Evolutionary conservation across 2,113 vertebrate genomes (phyloP).

Genomic region (Periophthalmodon schlosseri): DNA sequence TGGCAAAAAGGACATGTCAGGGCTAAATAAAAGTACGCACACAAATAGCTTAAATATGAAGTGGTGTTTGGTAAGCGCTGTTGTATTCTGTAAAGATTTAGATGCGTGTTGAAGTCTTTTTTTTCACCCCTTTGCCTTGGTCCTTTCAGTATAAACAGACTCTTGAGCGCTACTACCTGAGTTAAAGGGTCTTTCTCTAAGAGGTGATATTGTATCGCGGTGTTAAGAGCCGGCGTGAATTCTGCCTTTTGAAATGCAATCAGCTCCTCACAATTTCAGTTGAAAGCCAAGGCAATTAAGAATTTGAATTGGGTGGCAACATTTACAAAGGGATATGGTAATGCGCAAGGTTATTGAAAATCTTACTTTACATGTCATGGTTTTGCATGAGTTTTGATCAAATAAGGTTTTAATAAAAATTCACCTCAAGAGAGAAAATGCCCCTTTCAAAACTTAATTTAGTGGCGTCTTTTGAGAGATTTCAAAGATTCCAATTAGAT

Average conservation of each 20-base stretch:
- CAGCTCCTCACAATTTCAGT: constrained; percentile 63
- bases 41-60: constrained; percentile 70
- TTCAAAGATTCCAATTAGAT: constrained; percentile 15
- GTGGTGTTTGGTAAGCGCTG: constrained; percentile 61
- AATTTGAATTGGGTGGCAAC: constrained; percentile 64
- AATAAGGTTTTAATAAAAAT: constrained; percentile 57
- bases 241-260: constrained; percentile 77
- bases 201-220: constrained; percentile 62
- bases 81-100: constrained; percentile 61
- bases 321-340: constrained; percentile 66
- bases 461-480: constrained; percentile 6
- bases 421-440: constrained; percentile 40
- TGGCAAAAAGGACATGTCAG: constrained; percentile 71
- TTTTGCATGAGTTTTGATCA: constrained; percentile 60
- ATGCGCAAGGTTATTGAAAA: constrained; percentile 60
- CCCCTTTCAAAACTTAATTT: constrained; percentile 33
- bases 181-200: constrained; percentile 60
- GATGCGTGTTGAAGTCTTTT: constrained; percentile 52
- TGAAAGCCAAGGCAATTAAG: constrained; percentile 73
- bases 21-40: constrained; percentile 67
- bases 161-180: constrained; percentile 74
- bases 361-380: constrained; percentile 66
- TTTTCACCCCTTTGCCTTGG: not conserved
- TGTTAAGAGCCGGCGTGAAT: constrained; percentile 65
- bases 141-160: constrained; percentile 71